Evolutionary conservation across 2,797 vertebrate genomes (phyloP).

Genomic region (Sparidentex hasta): DNA sequence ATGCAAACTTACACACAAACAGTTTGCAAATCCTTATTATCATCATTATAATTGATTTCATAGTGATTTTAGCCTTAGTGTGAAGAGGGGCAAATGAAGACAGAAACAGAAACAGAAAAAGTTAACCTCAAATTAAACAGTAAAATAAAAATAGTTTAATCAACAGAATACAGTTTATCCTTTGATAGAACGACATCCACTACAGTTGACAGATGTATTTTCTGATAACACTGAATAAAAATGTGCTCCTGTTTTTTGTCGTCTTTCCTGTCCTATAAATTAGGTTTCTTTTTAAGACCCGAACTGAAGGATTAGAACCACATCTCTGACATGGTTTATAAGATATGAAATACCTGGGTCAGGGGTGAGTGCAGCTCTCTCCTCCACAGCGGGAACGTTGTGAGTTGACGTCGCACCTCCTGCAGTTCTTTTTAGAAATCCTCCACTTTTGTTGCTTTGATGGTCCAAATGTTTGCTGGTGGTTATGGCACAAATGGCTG

Average conservation of each 20-base stretch:
- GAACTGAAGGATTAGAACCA: background rate
- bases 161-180: no score
- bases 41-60: background rate
- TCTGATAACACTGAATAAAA: no score
- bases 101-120: no score
- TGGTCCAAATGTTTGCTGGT: background rate
- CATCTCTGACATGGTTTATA: background rate
- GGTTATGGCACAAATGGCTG: background rate
- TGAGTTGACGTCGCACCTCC: background rate
- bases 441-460: background rate
- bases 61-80: background rate
- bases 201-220: no score
- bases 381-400: background rate
- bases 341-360: conserved; percentile 31
- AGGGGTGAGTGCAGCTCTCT: background rate
- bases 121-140: no score
- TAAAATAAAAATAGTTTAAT: no score
- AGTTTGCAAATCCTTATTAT: background rate
- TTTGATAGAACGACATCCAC: no score
- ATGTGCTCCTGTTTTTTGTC: background rate
- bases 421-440: background rate
- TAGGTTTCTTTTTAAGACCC: background rate
- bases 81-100: background rate
- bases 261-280: conserved; percentile 1
- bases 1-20: background rate